A percentile compares a stretch with the other conserved stretches of the same genome.
Evolutionary conservation across 2,888 invertebrate genomes (phyloP).

Genomic region (Drosophila formosana): DNA sequence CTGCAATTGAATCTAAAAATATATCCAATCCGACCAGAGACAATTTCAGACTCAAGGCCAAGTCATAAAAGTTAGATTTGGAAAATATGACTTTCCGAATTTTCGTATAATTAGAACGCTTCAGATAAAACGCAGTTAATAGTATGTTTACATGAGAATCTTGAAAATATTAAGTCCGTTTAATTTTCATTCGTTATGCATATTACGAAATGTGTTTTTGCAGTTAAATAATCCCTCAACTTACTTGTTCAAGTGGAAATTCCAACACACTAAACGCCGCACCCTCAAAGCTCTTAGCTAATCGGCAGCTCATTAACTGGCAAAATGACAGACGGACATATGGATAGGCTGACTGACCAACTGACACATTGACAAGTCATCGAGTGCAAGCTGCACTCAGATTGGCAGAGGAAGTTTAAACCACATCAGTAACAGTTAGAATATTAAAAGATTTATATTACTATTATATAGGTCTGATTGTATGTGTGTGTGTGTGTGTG

Average conservation of each 20-base stretch:
- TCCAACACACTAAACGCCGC: conserved; percentile 30
- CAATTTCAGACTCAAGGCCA: neutral
- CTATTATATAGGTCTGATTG: conserved; percentile 2
- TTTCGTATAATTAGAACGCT: neutral
- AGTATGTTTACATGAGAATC: neutral
- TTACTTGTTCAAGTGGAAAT: conserved; percentile 37
- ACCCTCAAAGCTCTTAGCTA: conserved; percentile 55
- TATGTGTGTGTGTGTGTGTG: neutral
- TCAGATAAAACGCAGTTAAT: neutral
- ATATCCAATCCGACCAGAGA: neutral
- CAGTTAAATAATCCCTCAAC: conserved; percentile 35
- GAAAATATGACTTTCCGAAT: neutral
- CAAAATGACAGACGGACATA: conserved; percentile 13
- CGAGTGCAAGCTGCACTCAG: conserved; percentile 31
- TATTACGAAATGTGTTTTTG: conserved; percentile 25
- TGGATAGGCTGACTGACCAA: conserved; percentile 11
- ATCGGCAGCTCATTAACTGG: conserved; percentile 40
- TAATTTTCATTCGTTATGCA: conserved; percentile 38
- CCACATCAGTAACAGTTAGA: conserved; percentile 9
- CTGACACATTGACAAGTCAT: conserved; percentile 25
- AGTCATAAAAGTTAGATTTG: too few relatives aligned
- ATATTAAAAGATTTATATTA: conserved; percentile 4
- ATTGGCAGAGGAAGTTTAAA: neutral
- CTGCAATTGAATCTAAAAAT: conserved; percentile 12
- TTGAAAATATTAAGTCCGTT: conserved; percentile 1